Percentiles rank a stretch among this genome's conserved stretches.
phyloP scores from a whole-genome alignment of 2,797 vertebrate species.

The Sebastes miniatus region DNA sequence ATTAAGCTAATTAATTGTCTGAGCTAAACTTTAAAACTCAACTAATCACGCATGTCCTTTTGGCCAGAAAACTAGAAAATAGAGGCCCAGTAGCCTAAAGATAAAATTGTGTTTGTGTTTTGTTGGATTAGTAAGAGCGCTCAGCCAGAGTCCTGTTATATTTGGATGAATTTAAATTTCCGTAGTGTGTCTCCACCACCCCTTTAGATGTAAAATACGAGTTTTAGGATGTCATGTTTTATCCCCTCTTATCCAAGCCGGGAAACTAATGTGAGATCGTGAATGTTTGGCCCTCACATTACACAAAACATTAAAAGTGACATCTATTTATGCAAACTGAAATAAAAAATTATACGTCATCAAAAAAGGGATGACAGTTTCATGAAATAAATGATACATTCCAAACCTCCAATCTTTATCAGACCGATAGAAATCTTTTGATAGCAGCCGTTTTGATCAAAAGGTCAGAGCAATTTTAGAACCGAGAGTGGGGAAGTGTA shows the following conservation, averaged over 20 bases:
- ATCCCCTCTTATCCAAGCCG: not conserved
- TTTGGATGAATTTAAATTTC: conserved; percentile 18
- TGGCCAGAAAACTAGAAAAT: not conserved
- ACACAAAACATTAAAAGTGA: not conserved
- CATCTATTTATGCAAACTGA: conserved; percentile 11
- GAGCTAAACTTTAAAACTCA: not conserved
- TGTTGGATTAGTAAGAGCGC: not conserved
- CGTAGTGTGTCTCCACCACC: not conserved
- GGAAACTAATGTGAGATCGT: conserved; percentile 7
- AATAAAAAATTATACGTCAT: not conserved
- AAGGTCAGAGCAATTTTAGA: conserved; percentile 26
- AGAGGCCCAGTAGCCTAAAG: not conserved
- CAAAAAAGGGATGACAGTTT: not conserved
- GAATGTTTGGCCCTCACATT: not conserved
- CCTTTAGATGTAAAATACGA: not conserved
- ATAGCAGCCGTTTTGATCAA: conserved; percentile 21
- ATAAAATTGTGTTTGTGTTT: conserved; percentile 3
- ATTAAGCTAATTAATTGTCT: not conserved
- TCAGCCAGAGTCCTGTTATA: not conserved
- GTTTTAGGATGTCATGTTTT: conserved; percentile 2
- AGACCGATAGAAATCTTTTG: conserved; percentile 5
- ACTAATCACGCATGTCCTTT: conserved; percentile 18
- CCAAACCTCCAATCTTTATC: not conserved
- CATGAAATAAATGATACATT: not conserved
- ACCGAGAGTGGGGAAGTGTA: not conserved